Conservation (phyloP, 2,113 vertebrate species). For the cat (Felis catus) region F.catus_Fca126_mat1.0 CM031428.1:56132001-56132500, state of each 20-base stretch:
- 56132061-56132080: conserved; percentile 32
- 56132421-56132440: conserved; percentile 73
- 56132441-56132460: conserved; percentile 71
- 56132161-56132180: not conserved
- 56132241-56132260: conserved; percentile 16
- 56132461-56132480: conserved; percentile 53
- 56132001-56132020: not conserved
- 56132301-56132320: conserved; percentile 75
- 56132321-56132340: conserved; percentile 71
- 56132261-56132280: conserved; percentile 64
- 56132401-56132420: conserved; percentile 66
- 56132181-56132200: conserved; percentile 1
- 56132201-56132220: conserved; percentile 19
- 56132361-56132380: conserved; percentile 73
- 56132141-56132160: not conserved
- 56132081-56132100: not conserved
- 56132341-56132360: conserved; percentile 68
- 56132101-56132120: conserved; percentile 18
- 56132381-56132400: conserved; percentile 61
- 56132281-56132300: conserved; percentile 65
- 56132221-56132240: conserved; percentile 34
- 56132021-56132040: not conserved
- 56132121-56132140: conserved; percentile 23
- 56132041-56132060: not conserved
- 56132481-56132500: not conserved